These are phyloP conservation scores for Apotomis betuletana DNA, from an alignment of 2,888 invertebrate genomes.

Conservation along the genomic window DNA sequence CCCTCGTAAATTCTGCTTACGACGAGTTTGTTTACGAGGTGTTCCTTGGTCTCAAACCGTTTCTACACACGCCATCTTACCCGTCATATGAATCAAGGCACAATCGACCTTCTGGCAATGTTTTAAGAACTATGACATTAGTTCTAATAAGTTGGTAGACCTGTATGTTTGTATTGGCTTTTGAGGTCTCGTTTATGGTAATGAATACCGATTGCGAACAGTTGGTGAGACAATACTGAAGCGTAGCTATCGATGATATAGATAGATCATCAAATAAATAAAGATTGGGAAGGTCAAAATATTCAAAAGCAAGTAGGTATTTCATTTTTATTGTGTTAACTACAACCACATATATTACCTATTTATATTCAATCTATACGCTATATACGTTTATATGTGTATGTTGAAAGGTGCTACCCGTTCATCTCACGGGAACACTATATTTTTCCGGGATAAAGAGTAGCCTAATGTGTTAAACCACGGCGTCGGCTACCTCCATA, in stretches of 20 bases:
- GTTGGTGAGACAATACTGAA: constrained; percentile 22
- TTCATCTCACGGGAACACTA: no score
- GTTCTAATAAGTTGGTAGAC: background rate
- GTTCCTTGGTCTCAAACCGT: constrained; percentile 45
- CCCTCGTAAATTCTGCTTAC: constrained; percentile 57
- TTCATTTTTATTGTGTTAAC: no score
- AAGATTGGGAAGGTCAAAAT: no score
- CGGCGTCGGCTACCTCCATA: no score
- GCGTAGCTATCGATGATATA: background rate
- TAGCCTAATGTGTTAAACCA: no score
- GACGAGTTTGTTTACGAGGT: constrained; percentile 52
- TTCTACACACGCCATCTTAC: constrained; percentile 29
- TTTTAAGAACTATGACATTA: background rate
- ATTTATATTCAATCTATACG: no score
- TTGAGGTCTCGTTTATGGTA: constrained; percentile 54
- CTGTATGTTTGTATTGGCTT: constrained; percentile 49
- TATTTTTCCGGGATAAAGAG: no score
- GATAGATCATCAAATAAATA: constrained; percentile 1
- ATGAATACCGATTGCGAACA: constrained; percentile 45
- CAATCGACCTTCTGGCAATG: background rate
- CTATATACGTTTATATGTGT: no score
- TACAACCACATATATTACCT: no score
- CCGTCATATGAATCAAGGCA: background rate
- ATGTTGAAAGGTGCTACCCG: no score
- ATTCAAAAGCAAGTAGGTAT: no score